phyloP scores from a whole-genome alignment of 2,113 vertebrate species.

The Triplophysa dalaica region DNA sequence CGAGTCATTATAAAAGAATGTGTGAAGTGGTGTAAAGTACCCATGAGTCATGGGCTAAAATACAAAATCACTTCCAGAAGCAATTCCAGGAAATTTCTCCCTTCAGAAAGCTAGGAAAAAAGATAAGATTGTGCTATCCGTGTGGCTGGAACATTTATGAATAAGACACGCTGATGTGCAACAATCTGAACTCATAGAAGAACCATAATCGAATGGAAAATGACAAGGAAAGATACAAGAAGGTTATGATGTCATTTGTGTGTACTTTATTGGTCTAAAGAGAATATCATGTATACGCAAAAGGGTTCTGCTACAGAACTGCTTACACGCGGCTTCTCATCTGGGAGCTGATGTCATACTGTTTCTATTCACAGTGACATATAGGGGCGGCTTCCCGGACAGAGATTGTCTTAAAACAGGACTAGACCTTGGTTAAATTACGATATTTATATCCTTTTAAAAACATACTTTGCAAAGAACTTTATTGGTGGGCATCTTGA shows the following conservation, averaged over 20 bases:
- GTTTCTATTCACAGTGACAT: constrained; percentile 8
- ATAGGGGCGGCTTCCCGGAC: background rate
- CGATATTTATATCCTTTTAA: too few relatives aligned
- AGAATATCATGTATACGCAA: background rate
- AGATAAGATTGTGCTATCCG: background rate
- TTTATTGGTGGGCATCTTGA: too few relatives aligned
- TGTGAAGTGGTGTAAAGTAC: background rate
- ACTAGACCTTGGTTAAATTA: too few relatives aligned
- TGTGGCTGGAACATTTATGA: background rate
- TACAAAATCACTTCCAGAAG: background rate
- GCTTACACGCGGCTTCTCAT: background rate
- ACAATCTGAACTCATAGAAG: background rate
- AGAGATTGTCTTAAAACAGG: too few relatives aligned
- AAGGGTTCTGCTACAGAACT: background rate
- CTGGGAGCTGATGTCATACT: background rate
- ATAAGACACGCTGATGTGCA: background rate
- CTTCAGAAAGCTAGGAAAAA: background rate
- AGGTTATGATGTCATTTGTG: background rate
- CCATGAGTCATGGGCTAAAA: background rate
- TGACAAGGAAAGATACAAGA: background rate
- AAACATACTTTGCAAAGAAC: too few relatives aligned
- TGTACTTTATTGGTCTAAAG: background rate
- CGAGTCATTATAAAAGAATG: background rate
- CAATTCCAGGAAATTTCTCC: background rate
- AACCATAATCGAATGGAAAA: background rate